Percentiles rank a stretch among this genome's conserved stretches.
Conservation (phyloP, 1,140 invertebrate genomes). For the Bicyclus anynana region DNA sequence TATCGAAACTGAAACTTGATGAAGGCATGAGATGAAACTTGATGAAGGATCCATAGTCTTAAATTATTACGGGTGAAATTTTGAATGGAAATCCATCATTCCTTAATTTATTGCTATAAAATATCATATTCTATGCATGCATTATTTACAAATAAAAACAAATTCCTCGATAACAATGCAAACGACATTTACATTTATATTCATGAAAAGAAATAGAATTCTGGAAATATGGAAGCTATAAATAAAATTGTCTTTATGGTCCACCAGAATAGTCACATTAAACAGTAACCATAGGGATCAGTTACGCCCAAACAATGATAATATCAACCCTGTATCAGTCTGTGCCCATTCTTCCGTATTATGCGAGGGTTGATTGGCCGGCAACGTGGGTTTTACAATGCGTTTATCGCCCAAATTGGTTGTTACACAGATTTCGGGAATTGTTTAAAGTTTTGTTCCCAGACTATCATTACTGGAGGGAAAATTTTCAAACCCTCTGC, state of each 20-base stretch:
- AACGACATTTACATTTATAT: no score
- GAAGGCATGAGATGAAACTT: no score
- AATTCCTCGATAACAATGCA: no score
- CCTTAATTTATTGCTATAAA: no score
- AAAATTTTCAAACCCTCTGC: background rate
- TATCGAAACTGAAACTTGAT: no score
- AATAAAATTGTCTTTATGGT: background rate
- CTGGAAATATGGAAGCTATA: background rate
- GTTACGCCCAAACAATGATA: constrained; percentile 50
- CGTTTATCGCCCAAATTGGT: constrained; percentile 54
- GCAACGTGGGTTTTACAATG: constrained; percentile 49
- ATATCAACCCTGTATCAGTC: constrained; percentile 55
- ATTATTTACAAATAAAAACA: no score
- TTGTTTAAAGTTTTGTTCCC: constrained; percentile 60
- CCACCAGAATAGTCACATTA: background rate
- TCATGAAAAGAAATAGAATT: no score
- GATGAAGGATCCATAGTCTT: no score
- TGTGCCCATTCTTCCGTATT: constrained; percentile 45
- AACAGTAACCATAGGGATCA: constrained; percentile 49
- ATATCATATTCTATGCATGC: no score
- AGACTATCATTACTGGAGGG: constrained; percentile 35
- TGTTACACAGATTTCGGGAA: constrained; percentile 51
- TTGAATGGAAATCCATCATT: no score
- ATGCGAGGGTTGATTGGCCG: constrained; percentile 45
- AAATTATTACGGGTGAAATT: no score